A percentile compares a stretch with the other conserved stretches of the same genome.
Evolutionary conservation across 2,113 vertebrate species (phyloP).

Genomic region (Phoenicopterus ruber): DNA sequence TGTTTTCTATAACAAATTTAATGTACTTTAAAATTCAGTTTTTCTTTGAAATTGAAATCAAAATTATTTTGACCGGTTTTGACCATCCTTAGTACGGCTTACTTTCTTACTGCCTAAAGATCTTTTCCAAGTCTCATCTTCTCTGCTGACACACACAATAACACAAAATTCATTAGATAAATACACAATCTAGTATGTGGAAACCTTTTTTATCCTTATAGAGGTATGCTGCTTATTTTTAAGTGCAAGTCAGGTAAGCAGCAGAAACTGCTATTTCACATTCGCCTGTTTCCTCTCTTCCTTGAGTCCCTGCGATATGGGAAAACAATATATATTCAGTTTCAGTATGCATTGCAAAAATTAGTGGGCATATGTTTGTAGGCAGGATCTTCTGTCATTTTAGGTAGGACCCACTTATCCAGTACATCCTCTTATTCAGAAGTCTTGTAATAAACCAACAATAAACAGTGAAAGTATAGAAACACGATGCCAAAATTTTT

Average conservation of each 20-base stretch:
- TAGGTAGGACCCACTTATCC: not conserved
- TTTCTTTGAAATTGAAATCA: not conserved
- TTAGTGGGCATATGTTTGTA: not conserved
- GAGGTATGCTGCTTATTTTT: not conserved
- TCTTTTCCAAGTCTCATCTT: not conserved
- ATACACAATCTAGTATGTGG: not conserved
- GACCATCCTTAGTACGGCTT: not conserved
- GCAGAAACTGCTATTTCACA: not conserved
- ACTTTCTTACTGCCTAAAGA: not conserved
- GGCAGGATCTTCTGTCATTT: not conserved
- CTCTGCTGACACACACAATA: not conserved
- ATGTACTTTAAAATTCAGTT: not conserved
- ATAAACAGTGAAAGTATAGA: not conserved
- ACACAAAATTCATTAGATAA: not conserved
- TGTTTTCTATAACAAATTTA: not conserved
- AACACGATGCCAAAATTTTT: not conserved
- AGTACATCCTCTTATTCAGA: not conserved
- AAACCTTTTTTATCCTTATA: not conserved
- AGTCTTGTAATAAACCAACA: not conserved
- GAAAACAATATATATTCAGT: not conserved
- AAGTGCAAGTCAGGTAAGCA: not conserved
- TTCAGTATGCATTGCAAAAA: not conserved
- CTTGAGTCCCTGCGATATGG: not conserved
- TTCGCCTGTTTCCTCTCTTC: not conserved
- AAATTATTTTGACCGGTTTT: not conserved